Evolutionary conservation across 2,888 invertebrate genomes (phyloP).

Genomic region (Apeira syringaria): DNA sequence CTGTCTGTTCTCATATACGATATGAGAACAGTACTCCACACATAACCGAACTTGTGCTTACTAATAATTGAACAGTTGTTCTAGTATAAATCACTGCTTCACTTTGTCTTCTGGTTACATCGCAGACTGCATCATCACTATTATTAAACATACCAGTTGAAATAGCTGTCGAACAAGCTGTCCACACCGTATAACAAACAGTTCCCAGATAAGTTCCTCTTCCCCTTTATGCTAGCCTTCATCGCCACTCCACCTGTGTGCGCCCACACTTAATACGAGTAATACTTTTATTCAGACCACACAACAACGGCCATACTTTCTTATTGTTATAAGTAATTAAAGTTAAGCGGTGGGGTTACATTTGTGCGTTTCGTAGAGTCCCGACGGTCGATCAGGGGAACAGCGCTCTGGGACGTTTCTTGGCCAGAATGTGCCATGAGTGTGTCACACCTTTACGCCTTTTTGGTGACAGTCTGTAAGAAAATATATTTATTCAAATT

Average conservation of each 20-base stretch:
- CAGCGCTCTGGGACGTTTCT: constrained; percentile 71
- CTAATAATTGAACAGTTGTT: too few species aligned
- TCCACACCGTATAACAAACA: too few species aligned
- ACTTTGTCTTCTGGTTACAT: too few species aligned
- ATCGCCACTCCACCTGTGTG: constrained; percentile 1
- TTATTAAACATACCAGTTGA: too few species aligned
- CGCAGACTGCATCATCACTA: too few species aligned
- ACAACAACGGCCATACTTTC: not conserved
- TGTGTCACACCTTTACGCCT: constrained; percentile 68
- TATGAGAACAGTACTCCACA: too few species aligned
- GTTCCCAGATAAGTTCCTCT: too few species aligned
- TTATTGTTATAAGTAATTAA: constrained; percentile 14
- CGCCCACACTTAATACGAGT: not conserved
- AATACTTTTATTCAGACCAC: not conserved
- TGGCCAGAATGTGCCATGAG: constrained; percentile 71
- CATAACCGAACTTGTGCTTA: too few species aligned
- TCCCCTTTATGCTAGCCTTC: not conserved
- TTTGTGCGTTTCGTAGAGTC: constrained; percentile 35
- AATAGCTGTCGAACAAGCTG: too few species aligned
- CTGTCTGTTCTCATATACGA: too few species aligned
- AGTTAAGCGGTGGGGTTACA: constrained; percentile 69
- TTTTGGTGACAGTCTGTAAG: constrained; percentile 70
- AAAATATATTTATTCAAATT: too few species aligned
- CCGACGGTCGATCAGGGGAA: constrained; percentile 52
- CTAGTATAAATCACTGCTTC: too few species aligned